phyloP scores from a whole-genome alignment of 1,140 invertebrate species.

The Paralvinella palmiformis region DNA sequence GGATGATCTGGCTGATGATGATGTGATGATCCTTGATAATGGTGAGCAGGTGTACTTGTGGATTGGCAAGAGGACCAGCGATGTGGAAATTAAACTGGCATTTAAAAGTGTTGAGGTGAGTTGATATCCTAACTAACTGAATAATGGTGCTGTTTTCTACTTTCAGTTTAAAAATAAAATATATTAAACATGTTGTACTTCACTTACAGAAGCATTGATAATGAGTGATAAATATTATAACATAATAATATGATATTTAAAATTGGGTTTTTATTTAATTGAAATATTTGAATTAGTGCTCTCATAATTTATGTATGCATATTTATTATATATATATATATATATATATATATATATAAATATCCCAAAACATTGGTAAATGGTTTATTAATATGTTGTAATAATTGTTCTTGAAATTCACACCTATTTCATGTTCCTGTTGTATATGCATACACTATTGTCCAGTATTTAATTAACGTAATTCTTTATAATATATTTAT shows the following conservation, averaged over 20 bases:
- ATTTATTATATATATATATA: too few species aligned
- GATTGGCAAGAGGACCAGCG: constrained; percentile 91
- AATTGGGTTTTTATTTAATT: background rate
- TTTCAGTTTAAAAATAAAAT: background rate
- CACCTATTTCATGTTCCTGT: background rate
- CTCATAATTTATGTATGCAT: background rate
- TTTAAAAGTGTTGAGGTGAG: constrained; percentile 93
- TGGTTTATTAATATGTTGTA: too few species aligned
- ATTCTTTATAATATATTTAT: background rate
- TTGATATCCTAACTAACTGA: background rate
- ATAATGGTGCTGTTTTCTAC: background rate
- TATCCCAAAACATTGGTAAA: too few species aligned
- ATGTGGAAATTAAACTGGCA: constrained; percentile 97
- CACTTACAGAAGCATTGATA: background rate
- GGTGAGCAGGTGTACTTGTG: constrained; percentile 97
- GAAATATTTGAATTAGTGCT: background rate
- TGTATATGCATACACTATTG: background rate
- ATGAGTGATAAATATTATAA: background rate
- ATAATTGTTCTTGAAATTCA: background rate
- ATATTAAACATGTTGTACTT: background rate
- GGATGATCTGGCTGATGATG: constrained; percentile 98
- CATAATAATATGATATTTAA: background rate
- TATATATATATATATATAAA: too few species aligned
- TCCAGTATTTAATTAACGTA: background rate
- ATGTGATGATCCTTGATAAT: constrained; percentile 99